Evolutionary conservation across 2,113 vertebrate species (phyloP), one percentile per base, ranked within the genome.

Genomic region (Plotosus lineatus): DNA sequence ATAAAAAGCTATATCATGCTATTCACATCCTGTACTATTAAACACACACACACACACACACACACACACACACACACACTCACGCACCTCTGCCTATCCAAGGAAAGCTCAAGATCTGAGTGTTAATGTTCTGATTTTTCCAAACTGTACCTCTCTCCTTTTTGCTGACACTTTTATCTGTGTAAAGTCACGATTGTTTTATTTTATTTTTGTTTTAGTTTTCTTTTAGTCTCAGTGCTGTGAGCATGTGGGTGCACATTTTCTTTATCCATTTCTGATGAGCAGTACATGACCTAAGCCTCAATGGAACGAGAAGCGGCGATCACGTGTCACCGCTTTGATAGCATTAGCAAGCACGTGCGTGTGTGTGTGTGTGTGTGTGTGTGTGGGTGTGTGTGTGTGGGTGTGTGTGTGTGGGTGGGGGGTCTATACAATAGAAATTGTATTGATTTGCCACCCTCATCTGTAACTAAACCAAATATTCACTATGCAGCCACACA

Each of bases 381-480:
- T 36, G 55, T 69, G 82, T 78, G 68, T 60, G 80, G 55, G 14
- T 40, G 75, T 38, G 77, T 38, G 28, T 46, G 48, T 74, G 58
- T 36, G 79, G 88, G 83, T 89, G 85, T 40, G 73, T 65, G 81
- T 31, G 44, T 55, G 36, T 38, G 60, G 65, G 82, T 66, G 71
- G 48, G 78, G 53, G 7, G 46, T 44, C 51, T 38, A 71, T 53
- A 81, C 26, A 44, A 78, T 63, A 68, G 78, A 50, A 26, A 81
- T 88, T 71, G 65, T 69, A 76, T 36, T 77, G 80, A 73, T 60
- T 40, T 58, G 55, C 75, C 87, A 91, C 84, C 77, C 78, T 85
- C 89, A 92, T 92, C 85, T 93, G 91, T 93, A 93, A 90, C 86
- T 93, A 91, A 91, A 94, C 92, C 92, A 94, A 93, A 94, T 91